Percentiles rank a stretch among this genome's conserved stretches.
phyloP scores from a whole-genome alignment of 2,888 invertebrate genomes.

The Artemia sinica region DNA sequence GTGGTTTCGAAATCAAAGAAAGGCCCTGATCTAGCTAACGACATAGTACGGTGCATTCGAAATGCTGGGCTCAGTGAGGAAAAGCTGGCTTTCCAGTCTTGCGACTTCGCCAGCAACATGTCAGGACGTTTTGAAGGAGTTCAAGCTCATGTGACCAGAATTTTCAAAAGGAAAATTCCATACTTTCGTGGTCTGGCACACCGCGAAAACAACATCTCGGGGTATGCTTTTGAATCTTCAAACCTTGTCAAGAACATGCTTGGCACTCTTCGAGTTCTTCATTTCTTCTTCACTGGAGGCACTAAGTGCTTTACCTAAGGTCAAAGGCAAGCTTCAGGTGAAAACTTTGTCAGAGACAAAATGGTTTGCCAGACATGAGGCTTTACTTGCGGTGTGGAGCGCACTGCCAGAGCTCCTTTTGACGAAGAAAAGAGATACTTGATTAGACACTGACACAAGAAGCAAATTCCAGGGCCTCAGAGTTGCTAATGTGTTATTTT shows the following conservation, averaged over 20 bases:
- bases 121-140: too few relatives aligned
- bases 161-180: slow-evolving; percentile 4
- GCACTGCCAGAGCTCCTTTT: too few relatives aligned
- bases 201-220: background rate
- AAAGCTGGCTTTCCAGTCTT: slow-evolving; percentile 13
- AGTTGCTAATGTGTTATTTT: too few relatives aligned
- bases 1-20: slow-evolving; percentile 7
- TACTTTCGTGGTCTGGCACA: slow-evolving; percentile 4
- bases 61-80: background rate
- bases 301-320: background rate
- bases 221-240: background rate
- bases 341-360: too few relatives aligned
- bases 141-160: too few relatives aligned
- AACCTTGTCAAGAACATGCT: slow-evolving; percentile 1
- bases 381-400: too few relatives aligned
- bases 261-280: background rate
- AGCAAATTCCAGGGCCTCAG: too few relatives aligned
- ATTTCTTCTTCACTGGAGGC: slow-evolving; percentile 8
- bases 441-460: too few relatives aligned
- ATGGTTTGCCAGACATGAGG: too few relatives aligned
- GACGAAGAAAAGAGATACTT: too few relatives aligned
- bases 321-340: too few relatives aligned
- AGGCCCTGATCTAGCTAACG: background rate
- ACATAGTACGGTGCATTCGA: background rate
- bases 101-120: slow-evolving; percentile 11